Evolutionary conservation across 2,113 vertebrate genomes (phyloP).

Genomic region (Stictonetta naevosa): DNA sequence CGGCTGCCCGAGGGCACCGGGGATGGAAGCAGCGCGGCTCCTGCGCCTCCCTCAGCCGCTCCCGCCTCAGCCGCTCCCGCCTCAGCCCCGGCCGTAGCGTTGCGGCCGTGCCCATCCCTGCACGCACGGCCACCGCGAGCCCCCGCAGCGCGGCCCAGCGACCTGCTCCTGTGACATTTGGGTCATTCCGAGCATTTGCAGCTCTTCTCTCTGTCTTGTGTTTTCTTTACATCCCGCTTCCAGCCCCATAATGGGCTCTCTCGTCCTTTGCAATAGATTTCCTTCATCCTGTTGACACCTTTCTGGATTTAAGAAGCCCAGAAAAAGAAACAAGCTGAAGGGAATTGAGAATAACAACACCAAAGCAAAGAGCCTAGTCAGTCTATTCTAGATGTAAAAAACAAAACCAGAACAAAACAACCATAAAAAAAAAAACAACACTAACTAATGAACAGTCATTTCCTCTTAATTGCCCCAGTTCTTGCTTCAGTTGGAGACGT

Average conservation of each 20-base stretch:
- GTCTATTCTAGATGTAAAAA: background rate
- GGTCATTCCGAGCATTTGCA: rapidly evolving
- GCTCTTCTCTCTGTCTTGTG: rapidly evolving
- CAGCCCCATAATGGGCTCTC: background rate
- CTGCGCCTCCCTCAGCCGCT: too few relatives aligned
- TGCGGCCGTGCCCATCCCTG: rapidly evolving
- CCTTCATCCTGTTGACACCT: background rate
- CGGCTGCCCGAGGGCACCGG: background rate
- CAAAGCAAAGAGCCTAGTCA: background rate
- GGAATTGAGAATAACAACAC: background rate
- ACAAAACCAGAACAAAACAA: background rate
- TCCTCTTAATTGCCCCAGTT: background rate
- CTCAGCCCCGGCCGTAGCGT: rapidly evolving
- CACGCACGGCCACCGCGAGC: rapidly evolving
- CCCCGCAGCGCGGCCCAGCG: too few relatives aligned
- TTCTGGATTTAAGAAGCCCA: background rate
- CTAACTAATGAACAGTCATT: rapidly evolving
- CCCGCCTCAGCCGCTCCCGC: rapidly evolving
- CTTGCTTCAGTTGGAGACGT: rapidly evolving
- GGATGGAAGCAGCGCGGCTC: background rate
- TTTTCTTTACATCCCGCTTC: too few relatives aligned
- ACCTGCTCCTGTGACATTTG: too few relatives aligned
- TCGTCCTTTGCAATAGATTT: background rate
- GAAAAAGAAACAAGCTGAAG: background rate
- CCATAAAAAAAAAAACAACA: background rate